Conservation (phyloP, 2,797 vertebrate genomes). For the Labeo calbasu region DNA sequence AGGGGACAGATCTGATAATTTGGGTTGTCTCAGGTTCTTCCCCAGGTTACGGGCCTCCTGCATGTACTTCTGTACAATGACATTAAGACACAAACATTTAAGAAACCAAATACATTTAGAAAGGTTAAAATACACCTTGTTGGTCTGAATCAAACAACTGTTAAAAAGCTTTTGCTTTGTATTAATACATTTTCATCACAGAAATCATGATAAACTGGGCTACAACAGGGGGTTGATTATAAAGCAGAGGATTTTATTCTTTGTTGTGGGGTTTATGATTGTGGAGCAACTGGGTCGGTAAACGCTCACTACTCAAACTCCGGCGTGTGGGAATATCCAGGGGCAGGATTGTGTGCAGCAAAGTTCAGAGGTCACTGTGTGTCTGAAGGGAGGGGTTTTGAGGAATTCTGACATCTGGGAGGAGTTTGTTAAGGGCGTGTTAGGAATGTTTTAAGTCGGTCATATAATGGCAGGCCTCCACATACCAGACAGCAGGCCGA, state of each 20-base stretch:
- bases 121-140: background rate
- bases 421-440: slow-evolving; percentile 42
- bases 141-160: background rate
- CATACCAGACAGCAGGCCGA: slow-evolving; percentile 95
- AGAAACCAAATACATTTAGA: background rate
- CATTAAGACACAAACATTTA: slow-evolving; percentile 9
- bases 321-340: slow-evolving; percentile 14
- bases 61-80: slow-evolving; percentile 80
- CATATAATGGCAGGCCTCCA: slow-evolving; percentile 70
- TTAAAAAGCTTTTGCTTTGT: background rate
- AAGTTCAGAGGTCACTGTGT: slow-evolving; percentile 41
- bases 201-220: background rate
- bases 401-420: background rate
- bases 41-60: slow-evolving; percentile 86
- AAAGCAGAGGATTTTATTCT: background rate
- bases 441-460: slow-evolving; percentile 32
- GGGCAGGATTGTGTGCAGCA: background rate
- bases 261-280: slow-evolving; percentile 17
- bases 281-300: background rate
- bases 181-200: background rate
- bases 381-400: slow-evolving; percentile 3
- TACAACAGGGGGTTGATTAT: background rate
- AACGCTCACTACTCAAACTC: slow-evolving; percentile 1
- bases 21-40: slow-evolving; percentile 89
- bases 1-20: slow-evolving; percentile 91